These are phyloP conservation scores for Sus cebifrons DNA, from an alignment of 2,797 vertebrate genomes.

Conservation along the genomic window DNA sequence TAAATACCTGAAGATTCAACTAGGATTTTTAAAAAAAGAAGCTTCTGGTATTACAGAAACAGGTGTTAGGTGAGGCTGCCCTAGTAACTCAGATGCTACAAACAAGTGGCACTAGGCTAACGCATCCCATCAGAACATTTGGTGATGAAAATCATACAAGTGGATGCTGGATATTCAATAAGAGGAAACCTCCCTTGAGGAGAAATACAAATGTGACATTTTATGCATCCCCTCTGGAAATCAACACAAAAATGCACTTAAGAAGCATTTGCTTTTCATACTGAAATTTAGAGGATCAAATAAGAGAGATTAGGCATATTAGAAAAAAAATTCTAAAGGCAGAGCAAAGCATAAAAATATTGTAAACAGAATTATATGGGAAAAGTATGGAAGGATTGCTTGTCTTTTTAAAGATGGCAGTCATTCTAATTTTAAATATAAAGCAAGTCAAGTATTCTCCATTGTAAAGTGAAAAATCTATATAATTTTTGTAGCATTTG, in stretches of 20 bases:
- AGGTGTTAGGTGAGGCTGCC: background rate
- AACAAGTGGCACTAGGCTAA: background rate
- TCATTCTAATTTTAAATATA: constrained; percentile 1
- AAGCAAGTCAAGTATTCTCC: background rate
- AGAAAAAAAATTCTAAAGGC: background rate
- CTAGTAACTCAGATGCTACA: constrained; percentile 4
- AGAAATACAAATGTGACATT: background rate
- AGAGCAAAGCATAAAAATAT: background rate
- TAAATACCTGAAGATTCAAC: constrained; percentile 49
- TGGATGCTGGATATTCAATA: background rate
- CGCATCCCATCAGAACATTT: background rate
- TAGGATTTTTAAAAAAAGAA: constrained; percentile 37
- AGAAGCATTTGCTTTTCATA: background rate
- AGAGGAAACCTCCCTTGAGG: background rate
- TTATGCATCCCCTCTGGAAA: background rate
- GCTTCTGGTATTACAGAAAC: background rate
- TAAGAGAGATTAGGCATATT: background rate
- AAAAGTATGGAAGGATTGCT: background rate
- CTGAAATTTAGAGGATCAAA: constrained; percentile 20
- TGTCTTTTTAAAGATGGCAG: background rate
- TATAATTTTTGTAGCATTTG: background rate
- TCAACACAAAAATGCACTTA: background rate
- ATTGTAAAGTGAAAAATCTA: background rate
- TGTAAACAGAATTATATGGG: background rate
- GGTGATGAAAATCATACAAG: background rate